phyloP scores from a whole-genome alignment of 2,888 invertebrate species.

The Mantis religiosa region DNA sequence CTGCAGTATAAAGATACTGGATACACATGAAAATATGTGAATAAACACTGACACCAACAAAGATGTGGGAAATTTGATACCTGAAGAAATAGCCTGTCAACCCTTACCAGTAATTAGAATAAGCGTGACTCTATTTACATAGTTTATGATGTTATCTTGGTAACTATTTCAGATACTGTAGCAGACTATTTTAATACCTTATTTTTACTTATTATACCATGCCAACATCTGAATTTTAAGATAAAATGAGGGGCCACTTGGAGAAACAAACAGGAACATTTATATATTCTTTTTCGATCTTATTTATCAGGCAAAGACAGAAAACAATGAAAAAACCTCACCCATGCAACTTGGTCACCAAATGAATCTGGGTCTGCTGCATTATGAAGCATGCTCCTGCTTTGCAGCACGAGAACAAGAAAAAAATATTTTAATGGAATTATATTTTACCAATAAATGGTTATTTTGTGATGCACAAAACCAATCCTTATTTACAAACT shows the following conservation, averaged over 20 bases:
- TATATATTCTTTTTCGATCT: too few relatives aligned
- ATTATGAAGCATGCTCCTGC: neutral
- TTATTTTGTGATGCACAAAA: neutral
- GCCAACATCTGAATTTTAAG: neutral
- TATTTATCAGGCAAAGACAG: neutral
- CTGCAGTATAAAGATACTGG: neutral
- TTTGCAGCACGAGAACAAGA: neutral
- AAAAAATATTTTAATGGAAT: neutral
- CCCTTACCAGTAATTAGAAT: neutral
- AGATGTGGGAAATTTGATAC: neutral
- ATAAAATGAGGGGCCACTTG: neutral
- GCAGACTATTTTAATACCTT: neutral
- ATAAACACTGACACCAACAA: neutral
- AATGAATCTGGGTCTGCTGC: neutral
- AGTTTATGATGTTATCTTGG: neutral
- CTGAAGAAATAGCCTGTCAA: neutral
- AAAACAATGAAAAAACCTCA: neutral
- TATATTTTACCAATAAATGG: neutral
- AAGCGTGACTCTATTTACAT: neutral
- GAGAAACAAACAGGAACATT: neutral
- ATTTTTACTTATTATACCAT: neutral
- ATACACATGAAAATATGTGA: neutral
- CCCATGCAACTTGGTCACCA: neutral
- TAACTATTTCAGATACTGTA: neutral
- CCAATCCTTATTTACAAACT: too few relatives aligned